phyloP scores from a whole-genome alignment of 2,797 vertebrate genomes.

The Thripadectes ignobilis region DNA sequence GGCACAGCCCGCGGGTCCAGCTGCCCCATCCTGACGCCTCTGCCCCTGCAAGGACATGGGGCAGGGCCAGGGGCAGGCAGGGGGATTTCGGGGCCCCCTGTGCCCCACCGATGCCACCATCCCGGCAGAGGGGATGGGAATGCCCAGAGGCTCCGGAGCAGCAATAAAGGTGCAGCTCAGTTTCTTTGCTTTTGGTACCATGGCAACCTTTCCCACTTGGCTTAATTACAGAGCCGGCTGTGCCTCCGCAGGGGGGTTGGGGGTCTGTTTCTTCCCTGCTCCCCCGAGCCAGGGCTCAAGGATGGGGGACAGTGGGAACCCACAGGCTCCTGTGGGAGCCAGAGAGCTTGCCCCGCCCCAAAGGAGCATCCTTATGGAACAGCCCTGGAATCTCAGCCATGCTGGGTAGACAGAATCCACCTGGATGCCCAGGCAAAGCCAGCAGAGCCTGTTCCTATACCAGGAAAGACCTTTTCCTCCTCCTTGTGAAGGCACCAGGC shows the following conservation, averaged over 20 bases:
- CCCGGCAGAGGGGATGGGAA: neutral
- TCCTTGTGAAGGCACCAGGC: neutral
- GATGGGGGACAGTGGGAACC: accelerated
- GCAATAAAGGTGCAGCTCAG: neutral
- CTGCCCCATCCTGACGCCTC: accelerated
- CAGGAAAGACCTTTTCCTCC: neutral
- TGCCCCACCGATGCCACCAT: neutral
- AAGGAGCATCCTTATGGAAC: neutral
- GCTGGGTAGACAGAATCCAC: neutral
- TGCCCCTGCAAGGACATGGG: accelerated
- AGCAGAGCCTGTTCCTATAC: accelerated
- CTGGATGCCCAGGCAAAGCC: too few relatives aligned
- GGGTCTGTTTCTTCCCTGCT: neutral
- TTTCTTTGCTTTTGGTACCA: neutral
- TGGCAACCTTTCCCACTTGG: conserved; percentile 59
- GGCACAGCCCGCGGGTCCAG: accelerated
- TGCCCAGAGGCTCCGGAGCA: neutral
- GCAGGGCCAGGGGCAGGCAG: accelerated
- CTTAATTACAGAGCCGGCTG: conserved; percentile 35
- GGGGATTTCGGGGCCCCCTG: accelerated
- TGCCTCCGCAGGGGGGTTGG: neutral
- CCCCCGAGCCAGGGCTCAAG: neutral
- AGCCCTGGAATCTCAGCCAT: accelerated
- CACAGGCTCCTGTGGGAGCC: accelerated
- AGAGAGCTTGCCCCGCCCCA: neutral